phyloP scores from a whole-genome alignment of 2,113 vertebrate genomes.

The Cygnus atratus region DNA sequence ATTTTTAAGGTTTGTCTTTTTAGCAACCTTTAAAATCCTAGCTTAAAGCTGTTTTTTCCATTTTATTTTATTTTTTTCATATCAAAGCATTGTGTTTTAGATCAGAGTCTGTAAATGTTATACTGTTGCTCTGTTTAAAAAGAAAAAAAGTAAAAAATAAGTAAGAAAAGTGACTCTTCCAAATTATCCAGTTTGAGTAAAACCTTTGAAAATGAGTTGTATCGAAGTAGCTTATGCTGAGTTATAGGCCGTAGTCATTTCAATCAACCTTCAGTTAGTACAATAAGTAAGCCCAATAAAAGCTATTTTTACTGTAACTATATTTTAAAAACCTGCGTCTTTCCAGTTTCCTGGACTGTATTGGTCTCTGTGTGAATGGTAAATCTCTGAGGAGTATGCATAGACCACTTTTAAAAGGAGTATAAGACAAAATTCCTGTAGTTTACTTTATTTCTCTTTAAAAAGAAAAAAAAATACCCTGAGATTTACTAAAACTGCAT shows the following conservation, averaged over 20 bases:
- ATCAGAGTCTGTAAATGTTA: not conserved
- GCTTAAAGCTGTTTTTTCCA: not conserved
- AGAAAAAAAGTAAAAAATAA: not conserved
- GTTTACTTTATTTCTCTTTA: not conserved
- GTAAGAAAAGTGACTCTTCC: not conserved
- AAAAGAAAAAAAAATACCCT: not conserved
- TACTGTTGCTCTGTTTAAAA: not conserved
- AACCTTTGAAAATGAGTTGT: not conserved
- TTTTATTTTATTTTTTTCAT: not conserved
- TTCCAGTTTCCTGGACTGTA: not conserved
- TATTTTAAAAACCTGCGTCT: not conserved
- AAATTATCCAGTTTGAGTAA: not conserved
- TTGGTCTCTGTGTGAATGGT: not conserved
- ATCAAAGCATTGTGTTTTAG: not conserved
- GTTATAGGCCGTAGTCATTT: not conserved
- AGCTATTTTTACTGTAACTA: not conserved
- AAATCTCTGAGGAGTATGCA: not conserved
- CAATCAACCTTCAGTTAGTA: not conserved
- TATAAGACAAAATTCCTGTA: not conserved
- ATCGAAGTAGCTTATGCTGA: not conserved
- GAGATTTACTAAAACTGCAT: slow-evolving; percentile 18
- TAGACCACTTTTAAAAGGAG: not conserved
- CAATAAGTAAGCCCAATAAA: not conserved
- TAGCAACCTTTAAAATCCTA: not conserved
- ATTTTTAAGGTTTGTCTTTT: not conserved